These are phyloP conservation scores for Semotilus atromaculatus DNA, from an alignment of 2,797 vertebrate genomes.

Conservation along the genomic window DNA sequence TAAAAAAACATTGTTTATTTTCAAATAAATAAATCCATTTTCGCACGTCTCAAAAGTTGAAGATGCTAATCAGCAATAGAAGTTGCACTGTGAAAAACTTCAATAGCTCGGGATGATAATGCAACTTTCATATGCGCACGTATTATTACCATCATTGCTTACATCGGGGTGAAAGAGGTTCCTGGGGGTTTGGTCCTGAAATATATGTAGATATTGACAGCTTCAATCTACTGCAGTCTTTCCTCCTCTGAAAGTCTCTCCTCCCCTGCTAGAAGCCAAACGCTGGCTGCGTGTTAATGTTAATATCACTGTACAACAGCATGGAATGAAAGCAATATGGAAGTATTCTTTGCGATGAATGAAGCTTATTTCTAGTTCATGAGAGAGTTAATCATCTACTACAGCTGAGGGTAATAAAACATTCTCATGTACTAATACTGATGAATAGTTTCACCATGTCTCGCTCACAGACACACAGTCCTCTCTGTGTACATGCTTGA, in stretches of 20 bases:
- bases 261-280: background rate
- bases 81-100: background rate
- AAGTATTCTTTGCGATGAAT: background rate
- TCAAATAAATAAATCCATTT: too few relatives aligned
- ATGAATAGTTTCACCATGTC: conserved; percentile 44
- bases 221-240: background rate
- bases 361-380: conserved; percentile 4
- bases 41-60: too few relatives aligned
- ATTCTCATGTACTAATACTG: conserved; percentile 21
- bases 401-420: conserved; percentile 42
- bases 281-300: background rate
- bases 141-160: background rate
- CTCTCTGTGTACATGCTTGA: background rate
- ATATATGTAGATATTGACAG: background rate
- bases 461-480: background rate
- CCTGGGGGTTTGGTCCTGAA: background rate
- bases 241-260: background rate
- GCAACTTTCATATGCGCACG: background rate
- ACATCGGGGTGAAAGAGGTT: background rate
- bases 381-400: conserved; percentile 54
- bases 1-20: too few relatives aligned
- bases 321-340: background rate
- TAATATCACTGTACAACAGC: background rate
- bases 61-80: background rate
- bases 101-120: background rate